Evolutionary conservation across 2,113 vertebrate genomes (phyloP).

Genomic region (Dicrurus megarhynchus): DNA sequence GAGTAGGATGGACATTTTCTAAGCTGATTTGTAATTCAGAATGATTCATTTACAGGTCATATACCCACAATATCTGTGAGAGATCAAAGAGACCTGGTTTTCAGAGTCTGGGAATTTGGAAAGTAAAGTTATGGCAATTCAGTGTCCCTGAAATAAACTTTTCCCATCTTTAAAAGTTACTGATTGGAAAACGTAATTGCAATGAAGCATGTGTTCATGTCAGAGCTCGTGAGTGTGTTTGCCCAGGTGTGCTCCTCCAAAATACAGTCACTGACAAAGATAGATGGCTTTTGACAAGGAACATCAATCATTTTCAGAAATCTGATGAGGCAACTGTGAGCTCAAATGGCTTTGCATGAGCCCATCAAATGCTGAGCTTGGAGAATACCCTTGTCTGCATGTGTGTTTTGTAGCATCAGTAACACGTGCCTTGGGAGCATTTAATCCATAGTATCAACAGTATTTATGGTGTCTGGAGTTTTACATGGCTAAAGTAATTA

Average conservation of each 20-base stretch:
- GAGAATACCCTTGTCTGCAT: slow-evolving; percentile 5
- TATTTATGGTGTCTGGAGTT: slow-evolving; percentile 49
- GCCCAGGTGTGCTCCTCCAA: neutral
- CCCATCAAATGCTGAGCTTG: neutral
- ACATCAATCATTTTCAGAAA: slow-evolving; percentile 15
- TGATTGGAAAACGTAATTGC: neutral
- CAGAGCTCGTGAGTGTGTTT: neutral
- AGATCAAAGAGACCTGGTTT: neutral
- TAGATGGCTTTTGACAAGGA: neutral
- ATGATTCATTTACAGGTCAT: neutral
- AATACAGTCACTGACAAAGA: neutral
- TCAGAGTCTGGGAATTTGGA: neutral
- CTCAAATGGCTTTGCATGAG: neutral
- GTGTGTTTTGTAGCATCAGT: slow-evolving; percentile 4
- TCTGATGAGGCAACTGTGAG: neutral
- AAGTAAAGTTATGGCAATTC: neutral
- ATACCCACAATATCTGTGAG: neutral
- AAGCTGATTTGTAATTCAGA: neutral
- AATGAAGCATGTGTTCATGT: neutral
- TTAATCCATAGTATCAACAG: slow-evolving; percentile 48
- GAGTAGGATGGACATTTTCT: neutral
- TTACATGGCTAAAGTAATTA: slow-evolving; percentile 57
- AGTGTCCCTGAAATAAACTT: neutral
- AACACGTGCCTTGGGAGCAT: slow-evolving; percentile 20
- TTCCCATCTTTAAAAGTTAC: neutral